These are phyloP conservation scores for Ranitomeya imitator DNA, from an alignment of 2,113 vertebrate species.

Conservation along the genomic window DNA sequence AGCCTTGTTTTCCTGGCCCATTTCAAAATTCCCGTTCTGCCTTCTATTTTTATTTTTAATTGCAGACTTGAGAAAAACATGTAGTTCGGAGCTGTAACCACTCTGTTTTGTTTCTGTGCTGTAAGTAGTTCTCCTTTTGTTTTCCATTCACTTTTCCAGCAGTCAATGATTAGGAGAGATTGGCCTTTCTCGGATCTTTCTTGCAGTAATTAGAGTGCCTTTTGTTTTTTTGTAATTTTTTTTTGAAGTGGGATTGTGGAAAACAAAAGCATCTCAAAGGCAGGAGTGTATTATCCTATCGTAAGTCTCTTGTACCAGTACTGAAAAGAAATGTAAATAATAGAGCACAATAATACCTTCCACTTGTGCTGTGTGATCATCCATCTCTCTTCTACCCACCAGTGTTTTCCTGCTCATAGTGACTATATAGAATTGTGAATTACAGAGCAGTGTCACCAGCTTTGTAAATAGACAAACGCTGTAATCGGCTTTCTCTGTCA, in stretches of 20 bases:
- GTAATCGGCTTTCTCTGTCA: no score
- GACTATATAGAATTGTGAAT: background rate
- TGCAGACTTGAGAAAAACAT: slow-evolving; percentile 53
- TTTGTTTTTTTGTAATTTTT: slow-evolving; percentile 15
- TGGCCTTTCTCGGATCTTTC: slow-evolving; percentile 51
- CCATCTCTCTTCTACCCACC: slow-evolving; percentile 1
- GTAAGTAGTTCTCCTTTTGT: slow-evolving; percentile 39
- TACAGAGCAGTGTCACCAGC: background rate
- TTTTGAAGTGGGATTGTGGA: slow-evolving; percentile 33
- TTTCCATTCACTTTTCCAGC: slow-evolving; percentile 56
- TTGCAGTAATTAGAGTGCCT: slow-evolving; percentile 60
- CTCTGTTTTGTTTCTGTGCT: slow-evolving; percentile 12
- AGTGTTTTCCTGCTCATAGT: background rate
- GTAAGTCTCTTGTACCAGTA: slow-evolving; percentile 14
- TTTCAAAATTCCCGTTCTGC: background rate
- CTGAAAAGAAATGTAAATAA: background rate
- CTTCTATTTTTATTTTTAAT: slow-evolving; percentile 51
- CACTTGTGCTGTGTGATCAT: slow-evolving; percentile 16
- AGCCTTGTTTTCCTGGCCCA: slow-evolving; percentile 19
- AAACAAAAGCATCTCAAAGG: slow-evolving; percentile 35
- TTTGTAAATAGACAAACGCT: background rate
- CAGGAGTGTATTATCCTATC: slow-evolving; percentile 36
- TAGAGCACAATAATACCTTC: background rate
- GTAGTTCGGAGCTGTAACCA: slow-evolving; percentile 18
- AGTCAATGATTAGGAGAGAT: slow-evolving; percentile 38